A percentile compares a stretch with the other conserved stretches of the same genome.
phyloP scores from a whole-genome alignment of 2,797 vertebrate species.

The Taeniopygia guttata region DNA sequence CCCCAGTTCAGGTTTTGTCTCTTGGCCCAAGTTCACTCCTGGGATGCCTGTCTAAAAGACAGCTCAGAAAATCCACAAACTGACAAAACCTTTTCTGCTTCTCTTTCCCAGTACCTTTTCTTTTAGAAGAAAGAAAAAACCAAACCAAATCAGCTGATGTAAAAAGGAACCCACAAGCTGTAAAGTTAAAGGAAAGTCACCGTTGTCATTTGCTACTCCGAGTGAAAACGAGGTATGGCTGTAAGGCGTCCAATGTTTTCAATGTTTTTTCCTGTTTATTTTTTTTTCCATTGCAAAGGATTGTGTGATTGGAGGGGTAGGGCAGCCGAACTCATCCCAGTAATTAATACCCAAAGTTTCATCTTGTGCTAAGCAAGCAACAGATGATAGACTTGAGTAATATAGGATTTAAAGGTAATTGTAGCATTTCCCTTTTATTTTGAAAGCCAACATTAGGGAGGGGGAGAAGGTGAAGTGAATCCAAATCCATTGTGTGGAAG shows the following conservation, averaged over 20 bases:
- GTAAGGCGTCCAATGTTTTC: neutral
- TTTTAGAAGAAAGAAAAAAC: neutral
- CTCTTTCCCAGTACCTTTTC: neutral
- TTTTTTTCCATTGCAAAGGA: neutral
- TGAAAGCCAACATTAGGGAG: slow-evolving; percentile 29
- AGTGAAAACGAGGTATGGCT: neutral
- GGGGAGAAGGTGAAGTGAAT: slow-evolving; percentile 70
- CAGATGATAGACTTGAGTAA: neutral
- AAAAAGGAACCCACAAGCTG: neutral
- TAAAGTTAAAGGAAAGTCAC: slow-evolving; percentile 7
- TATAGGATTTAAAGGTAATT: slow-evolving; percentile 14
- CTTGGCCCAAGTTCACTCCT: neutral
- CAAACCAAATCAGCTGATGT: neutral
- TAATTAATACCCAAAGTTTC: neutral
- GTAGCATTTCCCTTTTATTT: neutral
- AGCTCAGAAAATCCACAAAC: slow-evolving; percentile 9
- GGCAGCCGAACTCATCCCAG: neutral
- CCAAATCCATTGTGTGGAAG: slow-evolving; percentile 80
- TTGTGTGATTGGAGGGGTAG: neutral
- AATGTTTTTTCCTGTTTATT: neutral
- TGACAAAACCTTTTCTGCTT: neutral
- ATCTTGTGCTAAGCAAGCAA: neutral
- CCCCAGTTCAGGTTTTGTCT: neutral
- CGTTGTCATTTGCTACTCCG: neutral
- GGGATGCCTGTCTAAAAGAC: neutral